phyloP scores from a whole-genome alignment of 2,113 vertebrate species.

The Piaya cayana region DNA sequence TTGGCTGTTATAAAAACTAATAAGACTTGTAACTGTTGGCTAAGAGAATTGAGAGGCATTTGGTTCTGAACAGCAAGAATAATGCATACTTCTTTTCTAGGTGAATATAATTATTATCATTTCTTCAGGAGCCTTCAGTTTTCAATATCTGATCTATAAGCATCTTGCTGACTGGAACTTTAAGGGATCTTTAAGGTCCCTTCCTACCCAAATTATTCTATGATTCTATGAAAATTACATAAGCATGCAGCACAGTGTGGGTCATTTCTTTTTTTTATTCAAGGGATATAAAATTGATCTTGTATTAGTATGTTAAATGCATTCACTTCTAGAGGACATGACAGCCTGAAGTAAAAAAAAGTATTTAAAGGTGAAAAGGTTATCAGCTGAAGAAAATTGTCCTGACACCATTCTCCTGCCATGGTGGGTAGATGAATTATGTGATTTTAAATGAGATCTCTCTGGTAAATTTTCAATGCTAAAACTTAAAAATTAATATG shows the following conservation, averaged over 20 bases:
- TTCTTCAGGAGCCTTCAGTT: neutral
- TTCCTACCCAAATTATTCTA: too few relatives aligned
- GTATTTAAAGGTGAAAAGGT: conserved; percentile 71
- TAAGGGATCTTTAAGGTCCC: too few relatives aligned
- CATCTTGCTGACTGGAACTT: neutral
- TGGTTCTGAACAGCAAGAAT: neutral
- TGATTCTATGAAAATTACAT: neutral
- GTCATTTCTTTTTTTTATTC: neutral
- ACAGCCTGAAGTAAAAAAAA: conserved; percentile 67
- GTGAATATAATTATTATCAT: neutral
- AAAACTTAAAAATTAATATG: neutral
- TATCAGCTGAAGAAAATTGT: conserved; percentile 74
- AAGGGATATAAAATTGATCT: conserved; percentile 43
- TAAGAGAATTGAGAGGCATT: neutral
- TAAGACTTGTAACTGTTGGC: neutral
- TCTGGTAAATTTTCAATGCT: neutral
- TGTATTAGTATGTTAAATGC: conserved; percentile 59
- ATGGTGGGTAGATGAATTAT: conserved; percentile 61
- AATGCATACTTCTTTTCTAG: neutral
- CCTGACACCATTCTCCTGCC: conserved; percentile 66
- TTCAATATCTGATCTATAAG: neutral
- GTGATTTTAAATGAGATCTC: conserved; percentile 68
- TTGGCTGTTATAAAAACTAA: neutral
- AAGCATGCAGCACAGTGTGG: neutral
- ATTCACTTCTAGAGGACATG: conserved; percentile 35